phyloP scores from a whole-genome alignment of 2,797 vertebrate species.

The Myripristis jacobus region DNA sequence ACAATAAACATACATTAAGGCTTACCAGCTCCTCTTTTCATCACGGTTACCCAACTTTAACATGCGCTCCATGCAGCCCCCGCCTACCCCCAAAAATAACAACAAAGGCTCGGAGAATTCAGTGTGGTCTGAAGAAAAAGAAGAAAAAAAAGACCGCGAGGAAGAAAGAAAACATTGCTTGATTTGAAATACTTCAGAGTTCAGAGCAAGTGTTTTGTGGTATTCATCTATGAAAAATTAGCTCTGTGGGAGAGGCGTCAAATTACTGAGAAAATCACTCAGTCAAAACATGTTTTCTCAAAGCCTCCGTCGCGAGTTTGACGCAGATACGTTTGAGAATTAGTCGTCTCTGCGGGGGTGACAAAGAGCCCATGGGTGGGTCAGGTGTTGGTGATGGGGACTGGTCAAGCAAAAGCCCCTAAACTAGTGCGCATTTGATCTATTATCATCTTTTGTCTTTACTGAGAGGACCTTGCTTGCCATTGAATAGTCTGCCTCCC shows the following conservation, averaged over 20 bases:
- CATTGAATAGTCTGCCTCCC: conserved; percentile 57
- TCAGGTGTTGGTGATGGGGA: conserved; percentile 52
- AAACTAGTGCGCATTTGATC: conserved; percentile 59
- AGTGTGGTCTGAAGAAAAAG: conserved; percentile 23
- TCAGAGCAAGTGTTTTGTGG: conserved; percentile 55
- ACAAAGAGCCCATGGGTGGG: conserved; percentile 54
- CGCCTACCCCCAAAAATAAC: conserved; percentile 53
- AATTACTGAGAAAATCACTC: conserved; percentile 55
- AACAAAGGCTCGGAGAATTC: conserved; percentile 59
- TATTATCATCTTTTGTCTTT: conserved; percentile 72
- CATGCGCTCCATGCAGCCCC: conserved; percentile 9
- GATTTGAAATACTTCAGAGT: conserved; percentile 67
- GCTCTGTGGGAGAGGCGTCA: conserved; percentile 48
- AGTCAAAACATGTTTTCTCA: conserved; percentile 58
- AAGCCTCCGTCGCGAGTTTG: conserved; percentile 48
- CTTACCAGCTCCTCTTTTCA: conserved; percentile 36
- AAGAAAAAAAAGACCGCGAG: background rate
- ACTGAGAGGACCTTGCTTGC: conserved; percentile 55
- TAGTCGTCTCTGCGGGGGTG: conserved; percentile 31
- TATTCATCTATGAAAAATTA: conserved; percentile 53
- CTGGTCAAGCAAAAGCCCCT: conserved; percentile 40
- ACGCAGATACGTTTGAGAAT: conserved; percentile 18
- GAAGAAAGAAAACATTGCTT: conserved; percentile 5
- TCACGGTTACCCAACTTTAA: conserved; percentile 34
- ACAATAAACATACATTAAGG: conserved; percentile 56